A percentile compares a stretch with the other conserved stretches of the same genome.
Conservation (phyloP, 2,797 vertebrate genomes). For the Scarus forsteni region DNA sequence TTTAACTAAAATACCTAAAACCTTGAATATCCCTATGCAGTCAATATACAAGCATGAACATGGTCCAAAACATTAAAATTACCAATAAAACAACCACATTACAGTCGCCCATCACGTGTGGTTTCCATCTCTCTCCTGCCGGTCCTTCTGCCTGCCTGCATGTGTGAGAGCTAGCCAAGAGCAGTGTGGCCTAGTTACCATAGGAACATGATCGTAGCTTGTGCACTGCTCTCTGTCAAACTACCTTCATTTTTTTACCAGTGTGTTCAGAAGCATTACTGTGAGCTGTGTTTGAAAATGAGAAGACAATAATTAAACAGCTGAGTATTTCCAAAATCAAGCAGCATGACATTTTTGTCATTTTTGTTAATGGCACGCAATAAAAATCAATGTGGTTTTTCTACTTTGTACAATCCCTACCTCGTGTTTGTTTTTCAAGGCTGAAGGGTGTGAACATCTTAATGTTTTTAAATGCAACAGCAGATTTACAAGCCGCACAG, state of each 20-base stretch:
- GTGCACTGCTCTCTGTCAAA: constrained; percentile 61
- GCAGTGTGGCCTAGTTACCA: constrained; percentile 79
- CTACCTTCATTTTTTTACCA: constrained; percentile 62
- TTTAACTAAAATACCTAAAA: constrained; percentile 5
- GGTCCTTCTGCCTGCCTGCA: constrained; percentile 50
- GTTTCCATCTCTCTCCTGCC: constrained; percentile 55
- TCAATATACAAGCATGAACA: constrained; percentile 14
- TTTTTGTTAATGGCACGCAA: not conserved
- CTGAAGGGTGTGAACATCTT: constrained; percentile 3
- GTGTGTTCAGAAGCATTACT: constrained; percentile 51
- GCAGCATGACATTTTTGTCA: not conserved
- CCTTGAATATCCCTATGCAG: not conserved
- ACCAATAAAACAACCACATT: constrained; percentile 46
- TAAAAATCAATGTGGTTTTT: constrained; percentile 17
- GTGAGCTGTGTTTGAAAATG: constrained; percentile 45
- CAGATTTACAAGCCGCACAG: constrained; percentile 24
- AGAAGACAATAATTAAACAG: constrained; percentile 43
- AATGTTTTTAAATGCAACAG: constrained; percentile 45
- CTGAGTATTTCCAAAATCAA: constrained; percentile 13
- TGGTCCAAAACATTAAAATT: constrained; percentile 4
- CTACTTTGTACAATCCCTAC: not conserved
- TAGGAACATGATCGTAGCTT: constrained; percentile 74
- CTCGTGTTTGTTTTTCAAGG: constrained; percentile 43
- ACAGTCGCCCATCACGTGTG: constrained; percentile 41
- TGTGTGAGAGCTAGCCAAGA: constrained; percentile 61